Percentiles rank a stretch among this genome's conserved stretches.
Conservation (phyloP, 2,797 vertebrate genomes). For the Nannoperca obscura region DNA sequence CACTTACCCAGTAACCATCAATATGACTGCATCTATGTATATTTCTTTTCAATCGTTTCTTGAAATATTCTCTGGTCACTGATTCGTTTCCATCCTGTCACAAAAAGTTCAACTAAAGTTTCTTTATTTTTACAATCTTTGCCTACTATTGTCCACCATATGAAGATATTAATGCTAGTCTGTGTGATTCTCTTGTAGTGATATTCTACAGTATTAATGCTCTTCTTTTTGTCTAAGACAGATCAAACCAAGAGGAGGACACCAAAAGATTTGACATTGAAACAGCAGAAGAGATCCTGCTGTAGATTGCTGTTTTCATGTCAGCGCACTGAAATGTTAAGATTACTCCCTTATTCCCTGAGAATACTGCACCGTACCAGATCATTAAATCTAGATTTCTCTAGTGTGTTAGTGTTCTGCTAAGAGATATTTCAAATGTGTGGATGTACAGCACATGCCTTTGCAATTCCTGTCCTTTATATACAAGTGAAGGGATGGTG, state of each 20-base stretch:
- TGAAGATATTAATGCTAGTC: neutral
- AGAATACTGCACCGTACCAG: slow-evolving; percentile 28
- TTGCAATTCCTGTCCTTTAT: neutral
- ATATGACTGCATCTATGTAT: slow-evolving; percentile 1
- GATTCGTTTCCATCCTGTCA: neutral
- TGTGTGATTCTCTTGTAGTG: neutral
- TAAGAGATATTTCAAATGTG: slow-evolving; percentile 15
- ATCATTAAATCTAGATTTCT: slow-evolving; percentile 43
- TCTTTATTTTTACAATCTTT: neutral
- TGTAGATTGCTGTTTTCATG: slow-evolving; percentile 17
- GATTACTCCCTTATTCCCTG: slow-evolving; percentile 36
- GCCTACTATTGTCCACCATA: neutral
- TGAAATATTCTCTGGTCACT: neutral
- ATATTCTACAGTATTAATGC: neutral
- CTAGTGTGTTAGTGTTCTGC: slow-evolving; percentile 5
- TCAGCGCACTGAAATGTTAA: slow-evolving; percentile 26
- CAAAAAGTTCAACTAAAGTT: neutral
- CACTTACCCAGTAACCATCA: slow-evolving; percentile 23
- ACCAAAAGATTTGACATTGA: neutral
- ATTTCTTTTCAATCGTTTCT: neutral
- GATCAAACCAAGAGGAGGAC: neutral
- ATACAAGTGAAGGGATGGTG: neutral
- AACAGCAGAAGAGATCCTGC: neutral
- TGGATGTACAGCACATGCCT: slow-evolving; percentile 1
- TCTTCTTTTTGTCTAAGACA: neutral